Evolutionary conservation across 1,140 invertebrate genomes (phyloP).

Genomic region (Hermetia illucens): DNA sequence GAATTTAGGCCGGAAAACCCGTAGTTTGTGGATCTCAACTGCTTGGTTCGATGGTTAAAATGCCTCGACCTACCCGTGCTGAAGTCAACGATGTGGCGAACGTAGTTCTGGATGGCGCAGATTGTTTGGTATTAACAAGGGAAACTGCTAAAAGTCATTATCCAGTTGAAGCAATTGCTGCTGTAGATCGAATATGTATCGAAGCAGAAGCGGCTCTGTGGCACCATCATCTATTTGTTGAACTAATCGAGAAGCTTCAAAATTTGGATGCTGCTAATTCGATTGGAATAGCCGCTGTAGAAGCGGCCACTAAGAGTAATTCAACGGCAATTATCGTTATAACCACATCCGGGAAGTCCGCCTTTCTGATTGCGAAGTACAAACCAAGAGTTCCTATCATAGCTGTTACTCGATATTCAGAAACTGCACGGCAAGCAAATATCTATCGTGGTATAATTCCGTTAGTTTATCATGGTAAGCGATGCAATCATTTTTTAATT

Average conservation of each 20-base stretch:
- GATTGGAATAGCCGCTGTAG: constrained; percentile 67
- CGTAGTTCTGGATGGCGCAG: constrained; percentile 62
- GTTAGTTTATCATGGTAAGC: constrained; percentile 50
- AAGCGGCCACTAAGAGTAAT: constrained; percentile 62
- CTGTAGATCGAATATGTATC: constrained; percentile 52
- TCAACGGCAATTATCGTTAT: constrained; percentile 74
- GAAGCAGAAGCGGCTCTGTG: constrained; percentile 76
- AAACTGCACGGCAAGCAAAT: constrained; percentile 58
- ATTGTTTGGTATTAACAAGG: constrained; percentile 58
- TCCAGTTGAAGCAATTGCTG: constrained; percentile 47
- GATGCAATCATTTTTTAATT: constrained; percentile 32
- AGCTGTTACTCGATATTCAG: constrained; percentile 56
- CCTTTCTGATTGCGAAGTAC: constrained; percentile 63
- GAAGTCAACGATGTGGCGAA: constrained; percentile 62
- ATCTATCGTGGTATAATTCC: constrained; percentile 64
- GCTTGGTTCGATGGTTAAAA: constrained; percentile 31
- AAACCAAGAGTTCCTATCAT: constrained; percentile 73
- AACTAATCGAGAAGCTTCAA: constrained; percentile 44
- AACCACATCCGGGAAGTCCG: constrained; percentile 68
- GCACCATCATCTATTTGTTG: constrained; percentile 57
- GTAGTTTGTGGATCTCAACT: constrained; percentile 26
- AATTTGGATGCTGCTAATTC: constrained; percentile 10
- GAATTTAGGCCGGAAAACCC: constrained; percentile 29
- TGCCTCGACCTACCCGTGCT: constrained; percentile 49
- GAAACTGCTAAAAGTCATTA: constrained; percentile 59